phyloP scores from a whole-genome alignment of 2,797 vertebrate species.

The Knipowitschia caucasica region DNA sequence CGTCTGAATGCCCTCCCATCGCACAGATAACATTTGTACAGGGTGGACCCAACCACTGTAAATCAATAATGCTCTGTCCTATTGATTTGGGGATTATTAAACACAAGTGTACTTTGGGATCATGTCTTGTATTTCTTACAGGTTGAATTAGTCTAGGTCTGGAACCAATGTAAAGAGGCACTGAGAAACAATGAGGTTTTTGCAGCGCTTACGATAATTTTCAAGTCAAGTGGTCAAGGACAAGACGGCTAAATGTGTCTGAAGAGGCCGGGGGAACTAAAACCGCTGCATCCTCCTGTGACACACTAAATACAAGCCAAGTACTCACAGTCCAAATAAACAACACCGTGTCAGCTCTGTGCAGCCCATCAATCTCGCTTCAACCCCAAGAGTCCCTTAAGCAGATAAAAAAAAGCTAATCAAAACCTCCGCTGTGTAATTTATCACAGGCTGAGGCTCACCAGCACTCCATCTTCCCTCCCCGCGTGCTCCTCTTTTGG shows the following conservation, averaged over 20 bases:
- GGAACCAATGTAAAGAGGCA: neutral
- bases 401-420: slow-evolving; percentile 73
- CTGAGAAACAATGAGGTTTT: neutral
- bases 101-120: slow-evolving; percentile 12
- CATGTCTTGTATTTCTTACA: slow-evolving; percentile 1
- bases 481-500: slow-evolving; percentile 26
- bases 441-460: slow-evolving; percentile 54
- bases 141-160: slow-evolving; percentile 3
- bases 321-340: slow-evolving; percentile 55
- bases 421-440: slow-evolving; percentile 60
- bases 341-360: slow-evolving; percentile 41
- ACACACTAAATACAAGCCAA: slow-evolving; percentile 30
- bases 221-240: slow-evolving; percentile 12
- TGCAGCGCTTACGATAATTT: neutral
- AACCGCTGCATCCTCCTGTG: slow-evolving; percentile 37
- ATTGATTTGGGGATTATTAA: slow-evolving; percentile 49
- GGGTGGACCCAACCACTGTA: slow-evolving; percentile 28
- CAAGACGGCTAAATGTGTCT: slow-evolving; percentile 28
- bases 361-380: slow-evolving; percentile 56
- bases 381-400: slow-evolving; percentile 52
- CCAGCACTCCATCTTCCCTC: slow-evolving; percentile 39
- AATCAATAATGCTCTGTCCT: slow-evolving; percentile 37
- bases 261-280: slow-evolving; percentile 15
- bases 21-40: slow-evolving; percentile 45
- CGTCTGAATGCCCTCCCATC: slow-evolving; percentile 9